Percentiles rank a stretch among this genome's conserved stretches.
Evolutionary conservation across 2,797 vertebrate species (phyloP).

Genomic region (Leptatherina wallacei): DNA sequence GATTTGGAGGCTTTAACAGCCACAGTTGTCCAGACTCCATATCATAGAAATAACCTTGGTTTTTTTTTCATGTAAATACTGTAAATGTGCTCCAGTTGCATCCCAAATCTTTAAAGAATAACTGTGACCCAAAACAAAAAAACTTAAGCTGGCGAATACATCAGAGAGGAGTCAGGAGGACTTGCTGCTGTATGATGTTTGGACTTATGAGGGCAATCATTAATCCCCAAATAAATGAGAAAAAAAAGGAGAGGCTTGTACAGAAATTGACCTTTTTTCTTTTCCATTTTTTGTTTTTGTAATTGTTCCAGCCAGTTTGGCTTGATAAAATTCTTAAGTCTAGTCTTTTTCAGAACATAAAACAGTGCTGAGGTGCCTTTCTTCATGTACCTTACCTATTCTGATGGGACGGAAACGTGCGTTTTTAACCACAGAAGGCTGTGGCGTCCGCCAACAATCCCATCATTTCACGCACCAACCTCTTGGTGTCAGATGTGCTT

Average conservation of each 20-base stretch:
- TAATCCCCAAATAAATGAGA: background rate
- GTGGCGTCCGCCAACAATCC: slow-evolving; percentile 14
- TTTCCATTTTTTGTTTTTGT: background rate
- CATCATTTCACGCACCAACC: slow-evolving; percentile 36
- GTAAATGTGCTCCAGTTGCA: slow-evolving; percentile 20
- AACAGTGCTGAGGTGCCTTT: slow-evolving; percentile 74
- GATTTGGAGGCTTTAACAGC: slow-evolving; percentile 26
- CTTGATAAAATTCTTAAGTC: slow-evolving; percentile 9
- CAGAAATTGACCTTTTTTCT: slow-evolving; percentile 7
- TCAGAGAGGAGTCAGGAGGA: slow-evolving; percentile 21
- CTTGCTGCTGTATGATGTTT: slow-evolving; percentile 31
- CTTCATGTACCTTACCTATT: slow-evolving; percentile 63
- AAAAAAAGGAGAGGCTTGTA: slow-evolving; percentile 15
- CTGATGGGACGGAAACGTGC: slow-evolving; percentile 24
- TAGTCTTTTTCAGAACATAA: slow-evolving; percentile 44
- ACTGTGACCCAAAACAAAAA: slow-evolving; percentile 4
- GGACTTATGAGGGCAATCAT: slow-evolving; percentile 14
- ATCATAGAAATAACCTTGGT: slow-evolving; percentile 27
- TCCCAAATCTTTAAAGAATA: slow-evolving; percentile 19
- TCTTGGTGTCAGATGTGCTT: slow-evolving; percentile 22
- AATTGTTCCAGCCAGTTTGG: slow-evolving; percentile 4
- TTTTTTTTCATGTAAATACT: slow-evolving; percentile 52
- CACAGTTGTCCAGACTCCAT: slow-evolving; percentile 20
- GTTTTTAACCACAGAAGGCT: slow-evolving; percentile 16
- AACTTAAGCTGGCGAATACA: slow-evolving; percentile 10